phyloP scores from a whole-genome alignment of 2,797 vertebrate species.

The Siniperca undulata region DNA sequence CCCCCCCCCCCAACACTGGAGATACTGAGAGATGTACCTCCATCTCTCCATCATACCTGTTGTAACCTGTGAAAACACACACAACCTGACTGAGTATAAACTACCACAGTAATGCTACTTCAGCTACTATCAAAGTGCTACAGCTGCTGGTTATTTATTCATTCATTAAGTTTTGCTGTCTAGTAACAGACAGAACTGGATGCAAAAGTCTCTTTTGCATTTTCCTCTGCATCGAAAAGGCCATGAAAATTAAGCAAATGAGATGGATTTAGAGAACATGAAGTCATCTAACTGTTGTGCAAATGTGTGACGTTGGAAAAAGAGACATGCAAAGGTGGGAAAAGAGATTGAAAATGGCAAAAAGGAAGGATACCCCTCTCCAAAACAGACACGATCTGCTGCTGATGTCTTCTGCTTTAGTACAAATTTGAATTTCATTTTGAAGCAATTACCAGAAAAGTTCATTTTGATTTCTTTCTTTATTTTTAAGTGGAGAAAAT shows the following conservation, averaged over 20 bases:
- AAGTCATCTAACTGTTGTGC: not conserved
- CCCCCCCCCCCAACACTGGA: not conserved
- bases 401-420: no score
- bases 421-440: no score
- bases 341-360: no score
- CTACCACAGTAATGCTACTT: not conserved
- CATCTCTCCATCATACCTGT: conserved; percentile 43
- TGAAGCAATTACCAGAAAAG: no score
- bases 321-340: no score
- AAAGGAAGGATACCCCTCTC: no score
- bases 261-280: not conserved
- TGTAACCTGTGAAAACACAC: conserved; percentile 42
- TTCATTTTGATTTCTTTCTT: no score
- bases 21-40: not conserved
- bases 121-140: not conserved
- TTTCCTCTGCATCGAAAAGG: no score
- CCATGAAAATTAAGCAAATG: not conserved
- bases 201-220: not conserved
- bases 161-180: not conserved
- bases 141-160: not conserved
- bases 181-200: not conserved
- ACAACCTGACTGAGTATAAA: not conserved
- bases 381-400: no score
- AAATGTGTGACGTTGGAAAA: not conserved
- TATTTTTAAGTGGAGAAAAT: no score